phyloP scores from a whole-genome alignment of 2,797 vertebrate species.

The Perodicticus potto region DNA sequence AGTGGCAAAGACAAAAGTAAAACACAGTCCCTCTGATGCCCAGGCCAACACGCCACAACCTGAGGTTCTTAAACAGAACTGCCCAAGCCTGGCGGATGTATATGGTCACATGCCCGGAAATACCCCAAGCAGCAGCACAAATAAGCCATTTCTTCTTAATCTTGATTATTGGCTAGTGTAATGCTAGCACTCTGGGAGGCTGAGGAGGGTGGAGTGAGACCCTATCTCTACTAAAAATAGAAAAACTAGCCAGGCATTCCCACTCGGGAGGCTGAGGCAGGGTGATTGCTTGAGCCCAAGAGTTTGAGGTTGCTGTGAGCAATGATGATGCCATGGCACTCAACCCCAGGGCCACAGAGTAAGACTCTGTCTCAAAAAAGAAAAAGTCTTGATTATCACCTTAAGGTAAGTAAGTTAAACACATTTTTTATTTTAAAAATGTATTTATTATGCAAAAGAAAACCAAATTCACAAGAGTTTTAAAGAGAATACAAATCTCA shows the following conservation, averaged over 20 bases:
- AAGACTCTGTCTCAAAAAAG: no score
- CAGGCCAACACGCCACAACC: background rate
- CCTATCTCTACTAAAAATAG: no score
- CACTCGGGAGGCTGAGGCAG: no score
- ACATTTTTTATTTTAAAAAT: background rate
- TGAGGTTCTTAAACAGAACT: background rate
- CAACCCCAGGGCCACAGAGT: no score
- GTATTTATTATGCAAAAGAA: background rate
- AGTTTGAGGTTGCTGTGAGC: no score
- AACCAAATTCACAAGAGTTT: slow-evolving; percentile 33
- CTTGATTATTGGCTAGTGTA: background rate
- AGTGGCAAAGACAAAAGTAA: background rate
- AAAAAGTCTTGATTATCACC: background rate
- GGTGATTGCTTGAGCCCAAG: no score
- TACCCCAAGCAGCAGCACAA: background rate
- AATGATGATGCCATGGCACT: no score
- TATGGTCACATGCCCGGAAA: background rate
- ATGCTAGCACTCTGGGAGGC: no score
- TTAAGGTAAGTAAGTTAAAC: background rate
- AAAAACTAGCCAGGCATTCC: no score
- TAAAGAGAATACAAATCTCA: background rate
- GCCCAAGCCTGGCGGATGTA: background rate
- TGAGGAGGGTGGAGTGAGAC: no score
- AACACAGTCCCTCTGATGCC: background rate
- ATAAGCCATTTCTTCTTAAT: background rate